Evolutionary conservation across 2,888 invertebrate genomes (phyloP), one percentile per base, ranked within the genome.

Genomic region (Odontocolon sp.): DNA sequence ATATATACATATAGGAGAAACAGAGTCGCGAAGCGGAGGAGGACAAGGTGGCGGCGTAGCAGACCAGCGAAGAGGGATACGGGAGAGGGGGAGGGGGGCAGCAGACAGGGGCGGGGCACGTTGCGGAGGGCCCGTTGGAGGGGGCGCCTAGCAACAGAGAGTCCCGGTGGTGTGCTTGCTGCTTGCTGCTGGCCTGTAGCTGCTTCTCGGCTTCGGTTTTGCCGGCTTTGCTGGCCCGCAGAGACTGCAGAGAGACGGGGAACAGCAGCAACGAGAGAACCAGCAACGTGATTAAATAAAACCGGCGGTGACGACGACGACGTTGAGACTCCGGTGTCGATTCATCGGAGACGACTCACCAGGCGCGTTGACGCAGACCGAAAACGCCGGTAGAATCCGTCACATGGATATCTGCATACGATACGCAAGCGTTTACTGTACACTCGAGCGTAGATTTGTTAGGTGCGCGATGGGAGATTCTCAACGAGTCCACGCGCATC

Each of bases 61-160:
- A 67, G 67, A 69, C 57, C 63, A 78, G 52, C 28, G 50, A 42
- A 61, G 61, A 26, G 36, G 16, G 61, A 5, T 61, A 26, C 42
- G 47, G 38, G 21, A 40, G 33, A 26, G 57, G 33, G 66, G 74
- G 80, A 78, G 82, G 82, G 85, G 83, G 84, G 50, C 73, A 81
- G 82, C 78, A 82, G 83, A 86, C 84, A 85, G 83, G 85, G 86
- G 86, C 84, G 87, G 85, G 84, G 84, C 83, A 85, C 81, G 61
- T 81, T 78, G 80, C 77, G 79, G 83, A 82, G 83, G 84, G 84
- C 84, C 82, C 81, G 80, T 73, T 80, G 83, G 84, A 85, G 86
- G 88, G 86, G 86, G 88, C 88, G 89, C 89, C 86, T 90, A 90
- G 89, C 89, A 90, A 89, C 90, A 90, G 87, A n/a, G n/a, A 75